These are phyloP conservation scores for Megaceryle maxima DNA, from an alignment of 2,113 vertebrate species.

Conservation along the genomic window DNA sequence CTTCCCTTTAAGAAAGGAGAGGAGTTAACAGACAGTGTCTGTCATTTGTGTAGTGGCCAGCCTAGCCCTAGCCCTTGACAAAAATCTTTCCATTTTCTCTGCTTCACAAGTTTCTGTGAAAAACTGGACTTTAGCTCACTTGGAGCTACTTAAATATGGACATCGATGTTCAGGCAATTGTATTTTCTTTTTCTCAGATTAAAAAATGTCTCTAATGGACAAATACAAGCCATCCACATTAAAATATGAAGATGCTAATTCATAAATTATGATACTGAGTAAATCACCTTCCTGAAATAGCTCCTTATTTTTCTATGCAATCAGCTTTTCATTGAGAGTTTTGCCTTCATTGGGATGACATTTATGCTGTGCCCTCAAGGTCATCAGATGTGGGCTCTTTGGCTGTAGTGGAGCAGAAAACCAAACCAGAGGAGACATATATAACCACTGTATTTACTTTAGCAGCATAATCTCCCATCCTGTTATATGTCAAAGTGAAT, in stretches of 20 bases:
- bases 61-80: background rate
- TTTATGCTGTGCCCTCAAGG: constrained; percentile 7
- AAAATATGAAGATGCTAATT: background rate
- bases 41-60: background rate
- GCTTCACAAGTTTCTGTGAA: background rate
- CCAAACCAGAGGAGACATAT: background rate
- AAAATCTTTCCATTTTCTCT: background rate
- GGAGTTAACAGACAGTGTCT: background rate
- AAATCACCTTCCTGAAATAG: background rate
- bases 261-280: background rate
- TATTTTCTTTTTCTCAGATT: background rate
- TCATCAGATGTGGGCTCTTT: constrained; percentile 10
- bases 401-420: constrained; percentile 42
- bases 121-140: background rate
- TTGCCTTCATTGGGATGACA: background rate
- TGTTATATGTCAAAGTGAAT: constrained; percentile 31
- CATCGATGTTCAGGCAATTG: background rate
- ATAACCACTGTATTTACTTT: background rate
- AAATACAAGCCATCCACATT: background rate
- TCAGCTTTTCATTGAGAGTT: background rate
- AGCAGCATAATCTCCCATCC: constrained; percentile 18
- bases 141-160: background rate
- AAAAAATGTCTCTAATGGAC: background rate
- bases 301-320: background rate
- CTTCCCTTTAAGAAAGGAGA: background rate